phyloP scores from a whole-genome alignment of 2,888 invertebrate species.

The Mayetiola destructor region DNA sequence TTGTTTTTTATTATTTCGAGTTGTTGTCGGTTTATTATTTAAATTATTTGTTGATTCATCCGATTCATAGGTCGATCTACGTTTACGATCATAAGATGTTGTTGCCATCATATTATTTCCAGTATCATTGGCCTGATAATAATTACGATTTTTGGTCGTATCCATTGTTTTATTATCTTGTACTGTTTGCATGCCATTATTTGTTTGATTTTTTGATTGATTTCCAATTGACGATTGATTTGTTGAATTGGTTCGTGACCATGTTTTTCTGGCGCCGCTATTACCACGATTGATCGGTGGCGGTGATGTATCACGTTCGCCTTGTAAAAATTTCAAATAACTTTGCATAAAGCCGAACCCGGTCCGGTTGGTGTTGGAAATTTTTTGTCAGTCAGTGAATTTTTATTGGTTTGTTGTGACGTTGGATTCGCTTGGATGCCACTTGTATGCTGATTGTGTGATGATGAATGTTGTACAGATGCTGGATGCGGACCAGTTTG shows the following conservation, averaged over 20 bases:
- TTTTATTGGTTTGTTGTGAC: slow-evolving; percentile 18
- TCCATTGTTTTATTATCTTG: slow-evolving; percentile 23
- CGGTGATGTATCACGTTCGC: slow-evolving; percentile 67
- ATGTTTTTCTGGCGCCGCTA: slow-evolving; percentile 51
- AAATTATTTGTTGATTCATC: neutral
- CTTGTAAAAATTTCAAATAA: slow-evolving; percentile 70
- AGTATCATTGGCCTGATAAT: slow-evolving; percentile 16
- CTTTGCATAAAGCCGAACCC: slow-evolving; percentile 70
- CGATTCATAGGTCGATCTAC: slow-evolving; percentile 10
- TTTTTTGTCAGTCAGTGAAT: slow-evolving; percentile 46
- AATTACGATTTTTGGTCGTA: slow-evolving; percentile 17
- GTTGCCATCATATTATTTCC: slow-evolving; percentile 21
- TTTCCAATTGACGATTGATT: neutral
- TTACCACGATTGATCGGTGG: slow-evolving; percentile 54
- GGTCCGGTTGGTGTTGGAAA: slow-evolving; percentile 44
- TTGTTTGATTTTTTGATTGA: neutral
- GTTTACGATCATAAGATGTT: slow-evolving; percentile 18
- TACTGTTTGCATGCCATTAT: slow-evolving; percentile 23
- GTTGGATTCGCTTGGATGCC: slow-evolving; percentile 15
- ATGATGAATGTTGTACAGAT: slow-evolving; percentile 24
- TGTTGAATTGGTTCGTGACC: slow-evolving; percentile 28
- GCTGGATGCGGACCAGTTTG: slow-evolving; percentile 21
- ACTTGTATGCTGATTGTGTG: slow-evolving; percentile 25
- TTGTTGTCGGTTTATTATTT: slow-evolving; percentile 20
- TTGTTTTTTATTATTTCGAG: slow-evolving; percentile 22